Percentiles rank a stretch among this genome's conserved stretches.
phyloP scores from a whole-genome alignment of 2,113 vertebrate genomes.

The Gallinago undulata region DNA sequence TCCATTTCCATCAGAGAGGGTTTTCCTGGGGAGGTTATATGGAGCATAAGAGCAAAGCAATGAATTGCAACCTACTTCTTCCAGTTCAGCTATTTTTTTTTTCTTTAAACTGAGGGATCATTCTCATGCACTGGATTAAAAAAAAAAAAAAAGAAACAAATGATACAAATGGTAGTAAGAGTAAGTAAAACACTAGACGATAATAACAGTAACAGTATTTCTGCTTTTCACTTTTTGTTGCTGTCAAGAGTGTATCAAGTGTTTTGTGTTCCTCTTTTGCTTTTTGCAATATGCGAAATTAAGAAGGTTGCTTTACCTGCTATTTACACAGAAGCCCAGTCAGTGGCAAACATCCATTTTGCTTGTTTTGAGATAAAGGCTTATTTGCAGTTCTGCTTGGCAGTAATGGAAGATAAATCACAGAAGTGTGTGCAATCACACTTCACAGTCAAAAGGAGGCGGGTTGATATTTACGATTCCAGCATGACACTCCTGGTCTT shows the following conservation, averaged over 20 bases:
- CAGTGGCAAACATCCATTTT: neutral
- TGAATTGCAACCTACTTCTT: neutral
- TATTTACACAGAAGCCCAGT: neutral
- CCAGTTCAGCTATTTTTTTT: neutral
- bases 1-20: neutral
- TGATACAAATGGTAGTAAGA: neutral
- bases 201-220: neutral
- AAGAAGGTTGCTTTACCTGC: neutral
- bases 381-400: neutral
- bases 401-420: neutral
- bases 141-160: neutral
- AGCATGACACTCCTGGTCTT: neutral
- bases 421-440: neutral
- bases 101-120: neutral
- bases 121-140: neutral
- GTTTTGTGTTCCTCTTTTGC: neutral
- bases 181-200: neutral
- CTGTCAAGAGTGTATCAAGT: neutral
- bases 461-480: neutral
- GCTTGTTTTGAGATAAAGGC: neutral
- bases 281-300: neutral
- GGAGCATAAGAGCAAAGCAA: neutral
- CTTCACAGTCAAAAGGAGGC: neutral
- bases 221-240: neutral
- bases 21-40: neutral